A percentile compares a stretch with the other conserved stretches of the same genome.
Conservation (phyloP, 2,797 vertebrate genomes). For the Gobio occitaniae region DNA sequence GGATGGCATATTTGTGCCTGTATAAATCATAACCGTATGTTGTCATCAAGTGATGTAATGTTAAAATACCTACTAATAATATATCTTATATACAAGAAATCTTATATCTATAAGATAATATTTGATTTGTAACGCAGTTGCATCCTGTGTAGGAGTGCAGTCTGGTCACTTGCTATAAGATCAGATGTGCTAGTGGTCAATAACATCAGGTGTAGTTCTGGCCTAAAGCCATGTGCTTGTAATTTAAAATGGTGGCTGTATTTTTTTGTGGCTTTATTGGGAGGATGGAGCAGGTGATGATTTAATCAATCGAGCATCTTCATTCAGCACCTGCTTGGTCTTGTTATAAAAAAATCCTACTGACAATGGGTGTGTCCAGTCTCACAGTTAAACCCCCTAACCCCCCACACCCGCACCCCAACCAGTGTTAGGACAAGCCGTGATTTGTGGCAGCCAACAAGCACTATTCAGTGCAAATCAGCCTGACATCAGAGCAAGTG, state of each 20-base stretch:
- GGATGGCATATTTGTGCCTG: neutral
- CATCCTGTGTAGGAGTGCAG: neutral
- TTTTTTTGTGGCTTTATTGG: neutral
- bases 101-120: neutral
- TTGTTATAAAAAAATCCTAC: neutral
- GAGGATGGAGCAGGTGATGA: neutral
- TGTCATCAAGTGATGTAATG: no score
- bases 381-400: neutral
- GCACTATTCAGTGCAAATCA: constrained; percentile 40
- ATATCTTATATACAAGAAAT: neutral
- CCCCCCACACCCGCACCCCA: neutral
- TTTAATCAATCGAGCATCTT: neutral
- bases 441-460: constrained; percentile 19
- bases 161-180: neutral
- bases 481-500: constrained; percentile 1
- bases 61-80: neutral
- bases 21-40: no score
- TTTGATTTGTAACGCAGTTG: neutral
- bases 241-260: neutral
- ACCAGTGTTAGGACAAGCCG: neutral
- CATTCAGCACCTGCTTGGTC: neutral
- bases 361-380: neutral
- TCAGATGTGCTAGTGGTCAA: neutral
- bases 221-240: neutral
- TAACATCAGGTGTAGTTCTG: neutral